Evolutionary conservation across 2,888 invertebrate species (phyloP), one percentile per base, ranked within the genome.

Genomic region (Ischnus inquisitorius): DNA sequence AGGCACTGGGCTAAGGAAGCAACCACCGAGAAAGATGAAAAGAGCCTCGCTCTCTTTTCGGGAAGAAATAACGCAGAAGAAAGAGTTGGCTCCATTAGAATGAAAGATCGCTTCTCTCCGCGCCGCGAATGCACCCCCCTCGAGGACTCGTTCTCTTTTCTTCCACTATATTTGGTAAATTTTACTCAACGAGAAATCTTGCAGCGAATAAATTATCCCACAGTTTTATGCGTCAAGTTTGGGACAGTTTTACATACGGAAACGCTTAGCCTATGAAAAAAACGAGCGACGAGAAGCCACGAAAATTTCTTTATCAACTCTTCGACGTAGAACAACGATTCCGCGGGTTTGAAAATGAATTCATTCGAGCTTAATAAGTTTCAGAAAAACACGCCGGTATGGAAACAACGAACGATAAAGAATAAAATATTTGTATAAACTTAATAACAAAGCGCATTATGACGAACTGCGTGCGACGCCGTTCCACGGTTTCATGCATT

Each of bases 21-120:
- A 28, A 28, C 14, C 60, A 1, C 57, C 48, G 48, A 57, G 68
- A 34, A 75, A 81, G 62, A 79, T 71, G 64, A 75, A 64, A 65
- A 60, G 60, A 74, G 78, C 80, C 69, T 46, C 14, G n/a, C 46
- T 62, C 19, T 34, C n/a, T 43, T 69, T 68, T 69, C 67, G 65
- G 74, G 19, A 64, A 46, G 64, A 69, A 60, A 75, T 39, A 78
- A 39, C 28, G 46, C 57, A 48, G 41, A 76, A 76, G 79, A 83
- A 77, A 57, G 84, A 75, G 57, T 69, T n/a, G 74, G 51, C 54
- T 77, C 77, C 78, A 81, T 84, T 81, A 84, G 64, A 84, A 78
- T 84, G 81, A 84, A 84, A 81, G 64, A 84, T 84, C 28, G 77
- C 57, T 64, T 64, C 68, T 25, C 74, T 54, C 51, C 39, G 48